Evolutionary conservation across 2,113 vertebrate species (phyloP), one percentile per base, ranked within the genome.

Genomic region (Neopipo cinnamomea): DNA sequence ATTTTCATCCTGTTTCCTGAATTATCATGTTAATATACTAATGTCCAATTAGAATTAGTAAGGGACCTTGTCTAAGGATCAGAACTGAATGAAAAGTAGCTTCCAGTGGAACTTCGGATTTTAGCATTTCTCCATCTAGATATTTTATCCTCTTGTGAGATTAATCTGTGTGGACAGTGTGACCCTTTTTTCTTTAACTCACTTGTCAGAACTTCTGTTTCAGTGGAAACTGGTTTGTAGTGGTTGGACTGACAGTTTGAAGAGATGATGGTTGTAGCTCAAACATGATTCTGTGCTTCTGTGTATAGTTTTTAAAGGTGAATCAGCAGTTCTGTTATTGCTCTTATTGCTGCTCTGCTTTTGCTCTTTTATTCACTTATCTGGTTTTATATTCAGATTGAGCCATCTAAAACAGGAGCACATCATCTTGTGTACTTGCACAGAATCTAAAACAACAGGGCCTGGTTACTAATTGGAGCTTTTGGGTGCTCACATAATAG

Each of bases 401-500:
- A 89, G 52, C 66, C 50, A 23, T 94, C 70, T 74, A 58, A 87
- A 84, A 35, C 20, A 27, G 85, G 62, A 61, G 73, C 15, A 1
- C 83, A 58, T 85, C 82, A 74, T 94, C 72, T 66, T 82, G 74
- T 79, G 77, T 94, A 18, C 82, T 96, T 76, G 62, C 58, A 62
- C 28, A 47, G 89, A 75, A 70, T 79, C 23, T 66, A 20, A 65
- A 88, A 89, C 63, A 96, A 66, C 79, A 55, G 56, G 53, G 41
- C 58, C 62, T 88, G 41, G 53, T 82, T 89, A 46, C 88, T 94
- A 88, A 80, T 79, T 91, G 85, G 66, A 76, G 62, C 84, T 94
- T 93, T 82, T 91, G 76, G 63, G 31, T 73, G 28, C 49, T 88
- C 33, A 46, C 28, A 82, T 81, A 95, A 62, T 93, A 46, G 76